These are phyloP conservation scores for Tauraco erythrolophus DNA, from an alignment of 2,113 vertebrate genomes.

Conservation along the genomic window DNA sequence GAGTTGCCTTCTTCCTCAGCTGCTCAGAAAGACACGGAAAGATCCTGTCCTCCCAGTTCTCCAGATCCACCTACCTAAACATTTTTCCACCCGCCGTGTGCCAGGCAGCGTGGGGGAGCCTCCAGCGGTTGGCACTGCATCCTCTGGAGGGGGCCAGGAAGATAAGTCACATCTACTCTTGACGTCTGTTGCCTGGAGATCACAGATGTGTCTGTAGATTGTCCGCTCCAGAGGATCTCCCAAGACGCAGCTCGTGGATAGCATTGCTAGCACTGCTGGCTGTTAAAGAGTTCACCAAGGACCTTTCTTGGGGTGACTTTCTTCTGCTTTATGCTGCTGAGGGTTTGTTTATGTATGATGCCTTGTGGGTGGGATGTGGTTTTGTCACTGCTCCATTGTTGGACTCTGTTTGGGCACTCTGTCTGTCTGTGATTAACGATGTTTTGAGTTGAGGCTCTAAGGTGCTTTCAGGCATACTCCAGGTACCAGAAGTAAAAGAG, in stretches of 20 bases:
- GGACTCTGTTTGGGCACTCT: constrained; percentile 18
- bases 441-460: constrained; percentile 22
- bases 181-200: fast-evolving
- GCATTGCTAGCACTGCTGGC: background rate
- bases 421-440: background rate
- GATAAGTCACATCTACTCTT: background rate
- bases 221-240: background rate
- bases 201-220: background rate
- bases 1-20: background rate
- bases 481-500: constrained; percentile 23
- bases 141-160: background rate
- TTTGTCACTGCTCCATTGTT: background rate
- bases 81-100: fast-evolving
- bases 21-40: background rate
- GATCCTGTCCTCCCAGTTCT: background rate
- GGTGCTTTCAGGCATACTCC: constrained; percentile 15
- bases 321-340: background rate
- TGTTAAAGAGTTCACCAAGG: background rate
- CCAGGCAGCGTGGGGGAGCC: background rate
- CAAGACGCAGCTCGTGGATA: background rate
- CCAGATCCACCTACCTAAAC: background rate
- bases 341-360: constrained; percentile 1
- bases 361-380: constrained; percentile 20
- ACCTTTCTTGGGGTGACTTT: background rate
- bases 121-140: background rate